A percentile compares a stretch with the other conserved stretches of the same genome.
These are phyloP conservation scores for Plotosus lineatus DNA, from an alignment of 2,113 vertebrate species.

Conservation along the genomic window DNA sequence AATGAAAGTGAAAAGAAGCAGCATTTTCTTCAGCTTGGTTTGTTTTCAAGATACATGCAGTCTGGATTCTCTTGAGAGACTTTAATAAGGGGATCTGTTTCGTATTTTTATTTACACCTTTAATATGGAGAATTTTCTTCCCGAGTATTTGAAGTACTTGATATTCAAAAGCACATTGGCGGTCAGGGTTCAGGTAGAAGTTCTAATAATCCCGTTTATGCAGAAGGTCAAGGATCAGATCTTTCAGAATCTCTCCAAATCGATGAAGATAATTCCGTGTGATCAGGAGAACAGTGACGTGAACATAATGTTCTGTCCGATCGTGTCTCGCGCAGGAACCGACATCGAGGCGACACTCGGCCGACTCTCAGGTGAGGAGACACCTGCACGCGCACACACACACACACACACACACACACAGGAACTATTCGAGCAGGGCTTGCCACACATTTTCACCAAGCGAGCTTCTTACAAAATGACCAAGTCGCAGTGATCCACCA, in stretches of 20 bases:
- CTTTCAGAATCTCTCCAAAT: fast-evolving
- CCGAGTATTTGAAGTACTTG: fast-evolving
- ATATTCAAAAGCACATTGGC: fast-evolving
- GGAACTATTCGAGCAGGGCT: no score
- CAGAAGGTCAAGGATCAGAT: fast-evolving
- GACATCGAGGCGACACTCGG: background rate
- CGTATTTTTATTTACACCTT: no score
- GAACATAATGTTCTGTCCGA: background rate
- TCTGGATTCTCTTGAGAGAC: no score
- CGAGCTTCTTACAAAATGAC: no score
- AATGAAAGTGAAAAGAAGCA: no score
- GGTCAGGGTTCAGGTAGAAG: background rate
- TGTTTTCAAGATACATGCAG: no score
- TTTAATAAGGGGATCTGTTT: no score
- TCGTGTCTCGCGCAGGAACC: constrained; percentile 31
- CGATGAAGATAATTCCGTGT: fast-evolving
- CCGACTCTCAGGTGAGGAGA: background rate
- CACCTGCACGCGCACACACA: background rate
- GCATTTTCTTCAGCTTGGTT: no score
- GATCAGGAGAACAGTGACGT: background rate
- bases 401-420: background rate
- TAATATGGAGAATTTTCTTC: no score
- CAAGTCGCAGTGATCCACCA: no score
- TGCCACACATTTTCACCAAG: no score
- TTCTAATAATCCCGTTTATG: no score